These are phyloP conservation scores for Oceanites oceanicus DNA, from an alignment of 2,113 vertebrate species.

Conservation along the genomic window DNA sequence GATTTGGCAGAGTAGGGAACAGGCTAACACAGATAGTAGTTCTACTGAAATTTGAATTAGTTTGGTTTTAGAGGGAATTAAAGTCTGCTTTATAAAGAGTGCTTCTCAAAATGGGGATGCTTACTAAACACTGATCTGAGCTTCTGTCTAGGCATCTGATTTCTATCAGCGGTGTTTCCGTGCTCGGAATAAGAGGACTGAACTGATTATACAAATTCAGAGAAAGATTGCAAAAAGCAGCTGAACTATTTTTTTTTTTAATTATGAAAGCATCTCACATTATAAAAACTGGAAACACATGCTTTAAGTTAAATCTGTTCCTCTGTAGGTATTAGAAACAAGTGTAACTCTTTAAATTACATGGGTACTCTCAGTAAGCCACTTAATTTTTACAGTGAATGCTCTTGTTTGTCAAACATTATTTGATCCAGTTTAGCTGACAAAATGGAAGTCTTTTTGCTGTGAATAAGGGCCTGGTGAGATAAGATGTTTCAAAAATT, in stretches of 20 bases:
- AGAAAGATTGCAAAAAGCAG: neutral
- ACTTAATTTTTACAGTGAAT: neutral
- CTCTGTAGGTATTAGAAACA: neutral
- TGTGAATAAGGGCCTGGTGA: neutral
- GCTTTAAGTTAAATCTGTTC: neutral
- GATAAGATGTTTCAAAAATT: neutral
- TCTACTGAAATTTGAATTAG: slow-evolving; percentile 10
- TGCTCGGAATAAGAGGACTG: neutral
- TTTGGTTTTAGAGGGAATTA: neutral
- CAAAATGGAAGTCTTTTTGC: neutral
- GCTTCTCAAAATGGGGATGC: neutral
- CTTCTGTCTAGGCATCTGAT: neutral
- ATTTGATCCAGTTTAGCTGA: neutral
- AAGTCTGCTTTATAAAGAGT: neutral
- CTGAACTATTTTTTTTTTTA: neutral
- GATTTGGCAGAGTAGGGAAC: neutral
- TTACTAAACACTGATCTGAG: neutral
- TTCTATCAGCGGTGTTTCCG: neutral
- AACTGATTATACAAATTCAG: neutral
- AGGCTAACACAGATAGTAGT: neutral
- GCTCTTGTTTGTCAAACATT: neutral
- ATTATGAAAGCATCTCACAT: neutral
- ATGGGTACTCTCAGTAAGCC: neutral
- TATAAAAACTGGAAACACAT: neutral
- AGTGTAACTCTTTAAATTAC: neutral